These are phyloP conservation scores for Pogonophryne albipinna DNA, from an alignment of 2,797 vertebrate genomes.

Conservation along the genomic window DNA sequence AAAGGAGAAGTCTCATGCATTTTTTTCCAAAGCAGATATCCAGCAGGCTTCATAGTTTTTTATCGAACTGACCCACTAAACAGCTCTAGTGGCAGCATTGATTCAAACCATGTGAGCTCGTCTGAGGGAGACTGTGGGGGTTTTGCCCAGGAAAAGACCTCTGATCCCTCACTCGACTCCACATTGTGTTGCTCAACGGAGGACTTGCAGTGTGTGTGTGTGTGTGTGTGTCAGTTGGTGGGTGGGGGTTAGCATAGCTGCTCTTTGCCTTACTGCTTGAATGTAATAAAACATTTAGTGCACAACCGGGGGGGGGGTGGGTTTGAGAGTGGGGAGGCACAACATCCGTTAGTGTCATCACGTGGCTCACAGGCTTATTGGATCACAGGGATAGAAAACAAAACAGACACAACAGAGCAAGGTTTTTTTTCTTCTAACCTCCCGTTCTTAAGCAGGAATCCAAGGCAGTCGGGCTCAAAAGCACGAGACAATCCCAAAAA, in stretches of 20 bases:
- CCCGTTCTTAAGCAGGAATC: constrained; percentile 37
- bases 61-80: constrained; percentile 66
- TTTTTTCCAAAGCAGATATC: constrained; percentile 37
- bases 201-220: constrained; percentile 41
- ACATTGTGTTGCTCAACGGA: constrained; percentile 76
- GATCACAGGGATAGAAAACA: constrained; percentile 56
- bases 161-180: constrained; percentile 77
- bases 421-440: constrained; percentile 28
- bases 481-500: constrained; percentile 48
- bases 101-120: constrained; percentile 84
- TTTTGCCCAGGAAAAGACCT: constrained; percentile 82
- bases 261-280: constrained; percentile 67
- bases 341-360: constrained; percentile 69
- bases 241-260: constrained; percentile 46
- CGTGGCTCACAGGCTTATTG: constrained; percentile 59
- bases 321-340: constrained; percentile 21
- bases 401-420: constrained; percentile 27
- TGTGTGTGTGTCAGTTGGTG: constrained; percentile 27
- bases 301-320: constrained; percentile 41
- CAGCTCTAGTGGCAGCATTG: constrained; percentile 75
- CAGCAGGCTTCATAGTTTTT: constrained; percentile 50
- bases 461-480: constrained; percentile 49
- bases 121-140: constrained; percentile 66
- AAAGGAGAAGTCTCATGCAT: constrained; percentile 18
- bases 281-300: constrained; percentile 73